Evolutionary conservation across 2,888 invertebrate genomes (phyloP).

Genomic region (Hemithea aestivaria): DNA sequence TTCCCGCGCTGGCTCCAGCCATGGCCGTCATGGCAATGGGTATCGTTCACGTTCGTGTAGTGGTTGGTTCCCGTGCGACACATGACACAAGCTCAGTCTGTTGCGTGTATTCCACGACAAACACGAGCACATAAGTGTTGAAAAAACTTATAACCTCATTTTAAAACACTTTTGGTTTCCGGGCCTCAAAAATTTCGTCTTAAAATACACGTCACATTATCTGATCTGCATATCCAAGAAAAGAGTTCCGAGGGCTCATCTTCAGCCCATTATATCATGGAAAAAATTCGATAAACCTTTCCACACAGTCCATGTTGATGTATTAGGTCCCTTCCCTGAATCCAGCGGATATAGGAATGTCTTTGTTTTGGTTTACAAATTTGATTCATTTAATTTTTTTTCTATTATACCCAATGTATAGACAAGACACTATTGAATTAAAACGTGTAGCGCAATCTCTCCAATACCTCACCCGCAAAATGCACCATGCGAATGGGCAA

Average conservation of each 20-base stretch:
- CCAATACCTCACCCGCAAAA: constrained; percentile 25
- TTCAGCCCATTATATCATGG: constrained; percentile 25
- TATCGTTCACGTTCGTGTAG: too few relatives aligned
- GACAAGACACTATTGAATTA: constrained; percentile 27
- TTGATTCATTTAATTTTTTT: constrained; percentile 30
- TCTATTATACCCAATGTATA: constrained; percentile 22
- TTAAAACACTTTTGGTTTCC: constrained; percentile 31
- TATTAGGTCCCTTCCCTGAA: constrained; percentile 21
- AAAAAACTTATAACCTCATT: constrained; percentile 22
- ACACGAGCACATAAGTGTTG: constrained; percentile 21
- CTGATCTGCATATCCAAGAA: constrained; percentile 20
- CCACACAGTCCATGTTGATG: constrained; percentile 18
- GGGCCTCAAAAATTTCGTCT: constrained; percentile 14
- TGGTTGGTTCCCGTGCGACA: too few relatives aligned
- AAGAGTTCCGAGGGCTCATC: constrained; percentile 18
- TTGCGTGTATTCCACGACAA: constrained; percentile 31
- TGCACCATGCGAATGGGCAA: constrained; percentile 26
- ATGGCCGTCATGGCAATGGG: too few relatives aligned
- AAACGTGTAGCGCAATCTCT: constrained; percentile 28
- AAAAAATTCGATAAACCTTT: constrained; percentile 12
- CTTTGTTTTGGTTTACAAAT: constrained; percentile 20
- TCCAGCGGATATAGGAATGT: constrained; percentile 18
- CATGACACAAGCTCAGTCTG: constrained; percentile 24
- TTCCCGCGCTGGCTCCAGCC: too few relatives aligned
- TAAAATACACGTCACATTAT: constrained; percentile 24